Conservation (phyloP, 2,113 vertebrate genomes). For the Poicephalus meyeri region DNA sequence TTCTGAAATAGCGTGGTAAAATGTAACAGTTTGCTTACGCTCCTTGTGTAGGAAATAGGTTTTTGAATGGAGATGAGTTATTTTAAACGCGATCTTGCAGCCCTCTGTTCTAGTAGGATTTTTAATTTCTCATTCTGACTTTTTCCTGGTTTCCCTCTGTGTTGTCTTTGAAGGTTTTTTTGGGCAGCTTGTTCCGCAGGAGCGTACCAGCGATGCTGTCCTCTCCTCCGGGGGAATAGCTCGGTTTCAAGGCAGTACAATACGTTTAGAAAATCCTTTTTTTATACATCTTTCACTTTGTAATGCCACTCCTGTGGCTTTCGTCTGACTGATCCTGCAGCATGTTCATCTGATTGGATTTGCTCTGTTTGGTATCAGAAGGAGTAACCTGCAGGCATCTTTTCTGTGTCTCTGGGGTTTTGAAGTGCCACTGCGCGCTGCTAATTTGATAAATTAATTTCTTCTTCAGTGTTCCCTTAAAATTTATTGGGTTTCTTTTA, state of each 20-base stretch:
- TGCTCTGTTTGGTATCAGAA: slow-evolving; percentile 49
- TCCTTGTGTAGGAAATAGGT: neutral
- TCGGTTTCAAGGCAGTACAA: neutral
- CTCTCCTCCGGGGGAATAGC: neutral
- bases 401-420: neutral
- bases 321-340: slow-evolving; percentile 26
- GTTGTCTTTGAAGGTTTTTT: neutral
- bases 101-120: neutral
- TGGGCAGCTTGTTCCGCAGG: neutral
- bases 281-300: slow-evolving; percentile 7
- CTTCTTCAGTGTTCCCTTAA: neutral
- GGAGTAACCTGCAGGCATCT: slow-evolving; percentile 36
- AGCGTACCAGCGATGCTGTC: neutral
- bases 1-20: neutral
- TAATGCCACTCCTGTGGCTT: neutral
- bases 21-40: neutral
- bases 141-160: neutral
- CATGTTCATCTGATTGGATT: slow-evolving; percentile 61
- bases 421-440: neutral
- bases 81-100: neutral
- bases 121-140: neutral
- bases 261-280: slow-evolving; percentile 48
- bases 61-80: neutral
- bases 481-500: neutral
- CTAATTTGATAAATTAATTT: slow-evolving; percentile 53